Percentiles rank a stretch among this genome's conserved stretches.
phyloP scores from a whole-genome alignment of 2,797 vertebrate genomes.

The Aphelocoma californica region DNA sequence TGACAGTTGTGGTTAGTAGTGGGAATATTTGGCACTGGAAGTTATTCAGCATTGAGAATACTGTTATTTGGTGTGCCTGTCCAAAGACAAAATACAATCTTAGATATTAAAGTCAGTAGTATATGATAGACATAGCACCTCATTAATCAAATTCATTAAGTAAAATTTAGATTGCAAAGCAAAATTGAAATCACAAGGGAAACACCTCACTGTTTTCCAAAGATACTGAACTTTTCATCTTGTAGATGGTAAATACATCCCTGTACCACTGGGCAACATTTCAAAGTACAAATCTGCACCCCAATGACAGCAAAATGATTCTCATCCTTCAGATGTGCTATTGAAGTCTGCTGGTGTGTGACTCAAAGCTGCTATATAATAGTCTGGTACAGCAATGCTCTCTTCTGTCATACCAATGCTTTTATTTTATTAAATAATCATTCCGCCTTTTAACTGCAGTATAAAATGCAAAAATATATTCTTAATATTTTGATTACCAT shows the following conservation, averaged over 20 bases:
- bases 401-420: neutral
- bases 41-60: neutral
- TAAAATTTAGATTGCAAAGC: neutral
- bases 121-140: neutral
- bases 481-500: neutral
- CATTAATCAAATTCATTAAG: neutral
- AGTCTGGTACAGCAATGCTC: neutral
- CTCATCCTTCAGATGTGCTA: neutral
- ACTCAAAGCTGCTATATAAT: neutral
- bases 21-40: neutral
- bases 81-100: neutral
- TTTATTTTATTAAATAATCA: slow-evolving; percentile 20
- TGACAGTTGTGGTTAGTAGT: neutral
- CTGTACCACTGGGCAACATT: neutral
- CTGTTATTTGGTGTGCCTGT: neutral
- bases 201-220: neutral
- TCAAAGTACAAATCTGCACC: neutral
- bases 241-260: neutral
- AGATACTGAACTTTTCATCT: neutral
- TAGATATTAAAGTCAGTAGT: neutral
- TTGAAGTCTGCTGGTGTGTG: neutral
- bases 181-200: neutral
- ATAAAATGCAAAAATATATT: neutral
- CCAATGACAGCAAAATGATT: neutral
- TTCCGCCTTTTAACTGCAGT: neutral